Percentiles rank a stretch among this genome's conserved stretches.
Evolutionary conservation across 2,113 vertebrate species (phyloP).

Genomic region (Clinocottus analis): DNA sequence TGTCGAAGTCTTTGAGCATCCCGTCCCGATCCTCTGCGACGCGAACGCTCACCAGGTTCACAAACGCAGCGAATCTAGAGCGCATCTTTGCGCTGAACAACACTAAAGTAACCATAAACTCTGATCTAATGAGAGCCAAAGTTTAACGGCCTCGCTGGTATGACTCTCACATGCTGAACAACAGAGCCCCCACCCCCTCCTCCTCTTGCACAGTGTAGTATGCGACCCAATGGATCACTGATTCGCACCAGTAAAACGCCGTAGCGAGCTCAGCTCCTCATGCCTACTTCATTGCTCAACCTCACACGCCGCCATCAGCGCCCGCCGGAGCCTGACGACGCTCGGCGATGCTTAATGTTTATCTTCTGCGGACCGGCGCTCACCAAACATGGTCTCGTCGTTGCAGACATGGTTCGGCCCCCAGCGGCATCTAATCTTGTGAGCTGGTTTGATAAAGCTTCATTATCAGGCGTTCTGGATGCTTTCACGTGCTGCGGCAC

Average conservation of each 20-base stretch:
- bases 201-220: slow-evolving; percentile 34
- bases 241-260: slow-evolving; percentile 67
- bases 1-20: not conserved
- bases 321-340: slow-evolving; percentile 20
- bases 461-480: slow-evolving; percentile 78
- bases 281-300: slow-evolving; percentile 59
- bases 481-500: slow-evolving; percentile 61
- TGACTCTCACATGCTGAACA: slow-evolving; percentile 76
- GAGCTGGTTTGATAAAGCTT: slow-evolving; percentile 65
- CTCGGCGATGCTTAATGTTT: slow-evolving; percentile 57
- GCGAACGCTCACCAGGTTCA: slow-evolving; percentile 1
- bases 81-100: slow-evolving; percentile 23
- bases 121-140: slow-evolving; percentile 61
- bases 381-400: slow-evolving; percentile 72
- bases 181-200: slow-evolving; percentile 1
- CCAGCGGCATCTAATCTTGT: slow-evolving; percentile 61
- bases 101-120: slow-evolving; percentile 54
- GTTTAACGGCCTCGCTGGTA: slow-evolving; percentile 67
- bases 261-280: slow-evolving; percentile 45
- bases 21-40: not conserved
- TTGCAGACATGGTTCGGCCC: slow-evolving; percentile 44
- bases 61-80: slow-evolving; percentile 21
- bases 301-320: slow-evolving; percentile 37
- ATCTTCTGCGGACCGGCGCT: slow-evolving; percentile 54
- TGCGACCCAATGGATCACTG: slow-evolving; percentile 71